Evolutionary conservation across 2,797 vertebrate species (phyloP).

Genomic region (Furcifer pardalis): DNA sequence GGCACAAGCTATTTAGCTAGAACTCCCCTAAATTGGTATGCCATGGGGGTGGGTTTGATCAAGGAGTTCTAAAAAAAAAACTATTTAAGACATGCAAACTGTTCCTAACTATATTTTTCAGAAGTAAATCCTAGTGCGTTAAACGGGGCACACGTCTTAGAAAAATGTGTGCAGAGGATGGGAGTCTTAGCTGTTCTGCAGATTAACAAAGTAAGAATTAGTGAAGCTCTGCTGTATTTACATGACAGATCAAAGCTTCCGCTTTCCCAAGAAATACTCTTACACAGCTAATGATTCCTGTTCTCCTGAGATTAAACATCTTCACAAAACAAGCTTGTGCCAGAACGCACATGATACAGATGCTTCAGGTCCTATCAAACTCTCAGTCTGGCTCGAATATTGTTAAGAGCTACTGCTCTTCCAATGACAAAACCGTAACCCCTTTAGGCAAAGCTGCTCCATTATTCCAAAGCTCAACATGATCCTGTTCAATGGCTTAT

Average conservation of each 20-base stretch:
- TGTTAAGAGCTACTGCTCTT: constrained; percentile 49
- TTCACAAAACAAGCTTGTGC: constrained; percentile 52
- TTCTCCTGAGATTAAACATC: constrained; percentile 64
- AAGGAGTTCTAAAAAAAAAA: constrained; percentile 10
- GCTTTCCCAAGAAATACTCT: constrained; percentile 53
- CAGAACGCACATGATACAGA: constrained; percentile 55
- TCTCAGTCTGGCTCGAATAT: constrained; percentile 46
- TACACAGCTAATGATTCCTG: constrained; percentile 61
- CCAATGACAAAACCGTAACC: constrained; percentile 34
- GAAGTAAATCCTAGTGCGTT: background rate
- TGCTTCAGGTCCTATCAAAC: constrained; percentile 57
- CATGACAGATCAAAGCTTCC: constrained; percentile 63
- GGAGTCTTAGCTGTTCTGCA: constrained; percentile 48
- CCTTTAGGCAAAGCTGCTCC: constrained; percentile 13
- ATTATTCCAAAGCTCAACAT: constrained; percentile 38
- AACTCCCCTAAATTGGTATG: constrained; percentile 45
- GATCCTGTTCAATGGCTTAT: constrained; percentile 19
- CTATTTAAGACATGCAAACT: constrained; percentile 29
- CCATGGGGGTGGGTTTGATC: background rate
- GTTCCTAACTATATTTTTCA: background rate
- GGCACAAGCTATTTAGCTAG: constrained; percentile 21
- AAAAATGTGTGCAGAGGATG: background rate
- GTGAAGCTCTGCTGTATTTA: constrained; percentile 62
- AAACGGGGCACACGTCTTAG: background rate
- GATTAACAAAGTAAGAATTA: constrained; percentile 70